Conservation (phyloP, 2,888 invertebrate genomes). For the Onchidella celtica region DNA sequence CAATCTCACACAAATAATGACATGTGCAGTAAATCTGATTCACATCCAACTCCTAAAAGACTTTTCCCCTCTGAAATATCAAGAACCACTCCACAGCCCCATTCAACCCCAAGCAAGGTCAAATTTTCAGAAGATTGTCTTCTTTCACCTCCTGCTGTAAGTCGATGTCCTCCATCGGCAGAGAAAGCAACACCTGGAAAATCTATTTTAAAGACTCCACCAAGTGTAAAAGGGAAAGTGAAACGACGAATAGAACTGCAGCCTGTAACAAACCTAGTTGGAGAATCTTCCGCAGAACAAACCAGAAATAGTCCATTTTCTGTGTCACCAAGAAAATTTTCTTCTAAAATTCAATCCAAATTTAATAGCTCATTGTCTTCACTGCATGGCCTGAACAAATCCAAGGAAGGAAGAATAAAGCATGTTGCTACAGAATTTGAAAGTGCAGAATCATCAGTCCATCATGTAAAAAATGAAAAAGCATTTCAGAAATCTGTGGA, state of each 20-base stretch:
- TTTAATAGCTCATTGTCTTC: too few species aligned
- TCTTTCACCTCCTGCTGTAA: constrained; percentile 33
- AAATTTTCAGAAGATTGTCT: constrained; percentile 19
- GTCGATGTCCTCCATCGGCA: constrained; percentile 22
- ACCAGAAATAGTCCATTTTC: too few species aligned
- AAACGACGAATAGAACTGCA: constrained; percentile 28
- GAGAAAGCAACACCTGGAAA: constrained; percentile 46
- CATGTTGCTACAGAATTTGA: neutral
- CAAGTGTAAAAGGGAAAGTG: constrained; percentile 23
- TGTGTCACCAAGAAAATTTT: too few species aligned
- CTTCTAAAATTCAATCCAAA: too few species aligned
- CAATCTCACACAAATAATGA: too few species aligned
- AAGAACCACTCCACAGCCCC: neutral
- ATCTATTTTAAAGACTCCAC: constrained; percentile 48
- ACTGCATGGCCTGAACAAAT: neutral
- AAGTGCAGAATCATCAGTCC: neutral
- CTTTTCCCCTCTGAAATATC: neutral
- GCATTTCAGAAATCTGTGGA: neutral
- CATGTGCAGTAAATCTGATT: too few species aligned
- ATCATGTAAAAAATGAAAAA: neutral
- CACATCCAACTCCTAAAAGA: constrained; percentile 19
- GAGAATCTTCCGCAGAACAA: too few species aligned
- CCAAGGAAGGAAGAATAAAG: neutral
- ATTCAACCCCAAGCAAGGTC: constrained; percentile 33
- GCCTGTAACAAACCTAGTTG: neutral